phyloP scores from a whole-genome alignment of 1,140 invertebrate genomes.

The Macrostomum lignano region DNA sequence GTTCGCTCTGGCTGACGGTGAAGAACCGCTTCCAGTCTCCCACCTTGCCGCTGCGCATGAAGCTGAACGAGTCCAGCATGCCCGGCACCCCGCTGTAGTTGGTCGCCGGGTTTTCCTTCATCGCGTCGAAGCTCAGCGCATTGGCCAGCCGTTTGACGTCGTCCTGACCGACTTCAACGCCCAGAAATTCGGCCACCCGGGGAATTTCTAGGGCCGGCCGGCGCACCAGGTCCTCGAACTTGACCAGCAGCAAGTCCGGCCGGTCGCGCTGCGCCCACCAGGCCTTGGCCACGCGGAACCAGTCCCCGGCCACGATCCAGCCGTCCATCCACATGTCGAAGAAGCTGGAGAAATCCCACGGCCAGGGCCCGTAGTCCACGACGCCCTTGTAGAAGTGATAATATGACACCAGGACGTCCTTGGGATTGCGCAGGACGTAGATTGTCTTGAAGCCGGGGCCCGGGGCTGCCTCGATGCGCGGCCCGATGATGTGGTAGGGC shows the following conservation, averaged over 20 bases:
- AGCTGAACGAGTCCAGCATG: background rate
- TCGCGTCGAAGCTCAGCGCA: background rate
- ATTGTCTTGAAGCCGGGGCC: background rate
- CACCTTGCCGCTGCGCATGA: conserved; percentile 4
- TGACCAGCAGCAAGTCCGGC: background rate
- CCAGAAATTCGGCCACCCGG: background rate
- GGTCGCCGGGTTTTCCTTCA: conserved; percentile 2
- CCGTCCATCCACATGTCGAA: conserved; percentile 6
- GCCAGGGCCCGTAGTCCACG: conserved; percentile 1
- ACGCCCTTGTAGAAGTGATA: conserved; percentile 1
- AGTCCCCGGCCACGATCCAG: conserved; percentile 3
- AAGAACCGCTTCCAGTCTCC: conserved; percentile 3
- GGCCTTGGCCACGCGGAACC: background rate
- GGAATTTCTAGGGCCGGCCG: background rate
- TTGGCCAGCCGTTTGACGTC: background rate
- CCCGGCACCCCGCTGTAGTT: background rate
- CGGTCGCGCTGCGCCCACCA: background rate
- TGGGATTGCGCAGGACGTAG: conserved; percentile 2
- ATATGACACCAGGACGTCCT: conserved; percentile 2
- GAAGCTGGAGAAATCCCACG: background rate
- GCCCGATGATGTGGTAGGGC: background rate
- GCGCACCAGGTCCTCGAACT: background rate
- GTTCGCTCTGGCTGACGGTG: background rate
- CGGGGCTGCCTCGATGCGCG: background rate
- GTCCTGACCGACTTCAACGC: background rate